phyloP scores from a whole-genome alignment of 2,113 vertebrate species.

The Oreochromis spilurus region DNA sequence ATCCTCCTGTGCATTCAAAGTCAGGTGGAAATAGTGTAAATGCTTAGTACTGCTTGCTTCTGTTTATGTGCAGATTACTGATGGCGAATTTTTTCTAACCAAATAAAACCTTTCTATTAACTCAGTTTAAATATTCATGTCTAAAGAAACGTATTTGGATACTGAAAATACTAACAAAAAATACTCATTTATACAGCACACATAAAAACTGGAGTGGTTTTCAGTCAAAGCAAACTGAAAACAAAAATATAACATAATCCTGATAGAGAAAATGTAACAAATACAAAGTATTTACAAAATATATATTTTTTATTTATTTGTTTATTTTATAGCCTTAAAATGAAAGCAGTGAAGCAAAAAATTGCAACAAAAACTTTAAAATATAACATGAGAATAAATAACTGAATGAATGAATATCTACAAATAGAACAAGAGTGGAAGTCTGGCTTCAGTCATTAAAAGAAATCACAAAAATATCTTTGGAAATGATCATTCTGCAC shows the following conservation, averaged over 20 bases:
- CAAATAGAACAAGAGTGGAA: neutral
- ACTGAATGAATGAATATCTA: neutral
- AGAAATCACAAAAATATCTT: neutral
- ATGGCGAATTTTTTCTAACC: neutral
- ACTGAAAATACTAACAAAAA: neutral
- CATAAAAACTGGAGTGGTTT: neutral
- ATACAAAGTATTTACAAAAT: neutral
- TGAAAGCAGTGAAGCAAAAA: neutral
- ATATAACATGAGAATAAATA: neutral
- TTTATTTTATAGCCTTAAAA: neutral
- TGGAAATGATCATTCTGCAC: neutral
- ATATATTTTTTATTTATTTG: neutral
- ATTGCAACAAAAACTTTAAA: neutral
- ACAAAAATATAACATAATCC: neutral
- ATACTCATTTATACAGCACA: neutral
- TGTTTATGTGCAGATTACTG: neutral
- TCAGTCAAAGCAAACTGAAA: neutral
- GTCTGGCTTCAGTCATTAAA: neutral
- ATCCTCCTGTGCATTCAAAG: neutral
- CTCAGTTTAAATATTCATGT: neutral
- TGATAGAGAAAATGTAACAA: neutral
- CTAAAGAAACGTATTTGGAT: neutral
- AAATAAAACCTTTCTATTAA: neutral
- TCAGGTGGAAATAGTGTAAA: neutral
- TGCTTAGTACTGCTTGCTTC: neutral